Percentiles rank a stretch among this genome's conserved stretches.
Conservation (phyloP, 2,797 vertebrate genomes). For the Columba guinea region DNA sequence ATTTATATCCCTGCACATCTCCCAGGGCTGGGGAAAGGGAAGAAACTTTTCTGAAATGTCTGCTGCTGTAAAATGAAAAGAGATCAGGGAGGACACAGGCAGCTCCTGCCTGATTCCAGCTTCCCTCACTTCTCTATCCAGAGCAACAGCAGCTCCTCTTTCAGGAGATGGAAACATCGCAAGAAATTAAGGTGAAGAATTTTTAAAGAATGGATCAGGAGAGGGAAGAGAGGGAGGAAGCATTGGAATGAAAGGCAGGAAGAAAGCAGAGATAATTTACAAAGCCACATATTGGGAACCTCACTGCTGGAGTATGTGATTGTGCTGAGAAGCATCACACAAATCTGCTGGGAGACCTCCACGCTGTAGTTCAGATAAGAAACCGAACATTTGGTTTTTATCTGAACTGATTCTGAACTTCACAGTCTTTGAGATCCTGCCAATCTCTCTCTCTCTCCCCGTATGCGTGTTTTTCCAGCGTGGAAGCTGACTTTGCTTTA, state of each 20-base stretch:
- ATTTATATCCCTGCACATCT: not conserved
- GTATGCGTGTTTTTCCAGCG: not conserved
- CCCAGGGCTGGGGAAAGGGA: not conserved
- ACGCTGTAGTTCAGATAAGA: conserved; percentile 15
- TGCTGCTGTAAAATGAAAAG: not conserved
- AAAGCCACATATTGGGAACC: not conserved
- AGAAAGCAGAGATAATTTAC: not conserved
- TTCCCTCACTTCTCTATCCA: not conserved
- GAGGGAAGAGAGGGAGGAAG: not conserved
- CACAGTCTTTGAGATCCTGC: conserved; percentile 15
- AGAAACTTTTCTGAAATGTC: not conserved
- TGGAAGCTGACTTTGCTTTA: not conserved
- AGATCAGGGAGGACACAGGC: not conserved
- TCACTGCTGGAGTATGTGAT: not conserved
- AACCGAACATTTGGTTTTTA: conserved; percentile 4
- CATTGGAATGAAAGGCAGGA: not conserved
- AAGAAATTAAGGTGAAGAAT: not conserved
- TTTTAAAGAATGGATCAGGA: not conserved
- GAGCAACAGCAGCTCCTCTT: not conserved
- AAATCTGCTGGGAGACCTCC: not conserved
- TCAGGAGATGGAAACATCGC: not conserved
- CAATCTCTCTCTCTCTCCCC: not conserved
- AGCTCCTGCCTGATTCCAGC: not conserved
- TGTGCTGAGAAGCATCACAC: not conserved
- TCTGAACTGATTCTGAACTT: not conserved